A percentile compares a stretch with the other conserved stretches of the same genome.
Evolutionary conservation across 92 coral and sea anemone genomes (phyloP).

Genomic region (Pocillopora grandis): DNA sequence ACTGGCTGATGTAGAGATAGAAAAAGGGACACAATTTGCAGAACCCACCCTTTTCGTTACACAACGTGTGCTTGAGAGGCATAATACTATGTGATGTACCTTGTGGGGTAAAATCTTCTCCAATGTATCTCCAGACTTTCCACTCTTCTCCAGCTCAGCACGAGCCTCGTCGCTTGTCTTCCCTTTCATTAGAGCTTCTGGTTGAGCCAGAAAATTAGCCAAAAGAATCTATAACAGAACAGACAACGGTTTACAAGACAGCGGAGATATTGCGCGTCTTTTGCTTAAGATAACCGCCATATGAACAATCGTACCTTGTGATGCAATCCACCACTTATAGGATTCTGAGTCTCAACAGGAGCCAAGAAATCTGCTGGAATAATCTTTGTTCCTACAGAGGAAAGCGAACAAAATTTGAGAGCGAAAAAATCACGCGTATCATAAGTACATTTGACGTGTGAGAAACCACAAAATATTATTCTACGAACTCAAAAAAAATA

Average conservation of each 20-base stretch:
- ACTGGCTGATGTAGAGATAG: too few species aligned
- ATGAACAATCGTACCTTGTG: slow-evolving; percentile 62
- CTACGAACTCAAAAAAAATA: too few species aligned
- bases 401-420: neutral
- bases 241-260: neutral
- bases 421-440: too few species aligned
- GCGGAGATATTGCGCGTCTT: too few species aligned
- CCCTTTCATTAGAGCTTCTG: slow-evolving; percentile 98
- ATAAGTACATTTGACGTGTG: too few species aligned
- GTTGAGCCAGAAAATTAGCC: slow-evolving; percentile 95
- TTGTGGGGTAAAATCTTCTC: slow-evolving; percentile 83
- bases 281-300: too few species aligned
- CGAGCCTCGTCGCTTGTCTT: slow-evolving; percentile 82
- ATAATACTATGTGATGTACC: slow-evolving; percentile 32
- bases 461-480: too few species aligned
- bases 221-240: slow-evolving; percentile 66
- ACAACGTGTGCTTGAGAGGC: too few species aligned
- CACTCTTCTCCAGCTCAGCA: slow-evolving; percentile 76
- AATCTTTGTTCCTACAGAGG: slow-evolving; percentile 76
- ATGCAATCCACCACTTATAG: slow-evolving; percentile 80
- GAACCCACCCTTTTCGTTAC: too few species aligned
- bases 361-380: slow-evolving; percentile 93
- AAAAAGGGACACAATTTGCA: too few species aligned
- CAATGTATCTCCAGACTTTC: slow-evolving; percentile 71
- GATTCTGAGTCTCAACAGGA: slow-evolving; percentile 90